A percentile compares a stretch with the other conserved stretches of the same genome.
These are phyloP conservation scores for Ypsolopha sequella DNA, from an alignment of 2,888 invertebrate species.

Conservation along the genomic window DNA sequence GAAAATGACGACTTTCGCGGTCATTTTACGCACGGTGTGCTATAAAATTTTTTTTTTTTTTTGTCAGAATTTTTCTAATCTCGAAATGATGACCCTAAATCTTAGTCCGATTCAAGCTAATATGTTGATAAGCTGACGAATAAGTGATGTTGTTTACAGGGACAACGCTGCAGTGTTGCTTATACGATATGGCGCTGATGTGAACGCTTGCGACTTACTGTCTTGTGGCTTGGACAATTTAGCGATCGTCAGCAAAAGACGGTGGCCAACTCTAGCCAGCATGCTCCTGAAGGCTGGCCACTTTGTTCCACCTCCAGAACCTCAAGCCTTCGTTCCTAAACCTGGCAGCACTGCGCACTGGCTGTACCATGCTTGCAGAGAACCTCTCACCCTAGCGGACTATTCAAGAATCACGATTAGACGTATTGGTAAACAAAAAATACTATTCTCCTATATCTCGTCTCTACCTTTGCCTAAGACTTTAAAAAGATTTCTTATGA, in stretches of 20 bases:
- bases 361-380: constrained; percentile 46
- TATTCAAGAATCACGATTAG: constrained; percentile 71
- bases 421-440: constrained; percentile 23
- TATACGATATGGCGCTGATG: constrained; percentile 74
- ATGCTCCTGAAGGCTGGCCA: constrained; percentile 58
- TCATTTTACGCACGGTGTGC: too few species aligned
- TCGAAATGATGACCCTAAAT: too few species aligned
- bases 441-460: constrained; percentile 41
- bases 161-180: constrained; percentile 66
- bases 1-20: too few species aligned
- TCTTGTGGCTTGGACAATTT: constrained; percentile 69
- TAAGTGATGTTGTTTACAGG: constrained; percentile 23
- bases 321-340: constrained; percentile 17
- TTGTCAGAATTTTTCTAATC: too few species aligned
- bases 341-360: constrained; percentile 38
- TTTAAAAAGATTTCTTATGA: constrained; percentile 37
- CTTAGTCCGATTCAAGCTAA: too few species aligned
- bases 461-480: constrained; percentile 66
- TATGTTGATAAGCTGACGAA: too few species aligned
- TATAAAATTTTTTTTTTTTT: too few species aligned
- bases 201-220: constrained; percentile 70
- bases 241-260: constrained; percentile 58
- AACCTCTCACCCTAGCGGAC: constrained; percentile 66
- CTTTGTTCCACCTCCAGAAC: constrained; percentile 16
- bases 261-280: constrained; percentile 31